These are phyloP conservation scores for Eospalax fontanierii DNA, from an alignment of 2,797 vertebrate genomes.

Conservation along the genomic window DNA sequence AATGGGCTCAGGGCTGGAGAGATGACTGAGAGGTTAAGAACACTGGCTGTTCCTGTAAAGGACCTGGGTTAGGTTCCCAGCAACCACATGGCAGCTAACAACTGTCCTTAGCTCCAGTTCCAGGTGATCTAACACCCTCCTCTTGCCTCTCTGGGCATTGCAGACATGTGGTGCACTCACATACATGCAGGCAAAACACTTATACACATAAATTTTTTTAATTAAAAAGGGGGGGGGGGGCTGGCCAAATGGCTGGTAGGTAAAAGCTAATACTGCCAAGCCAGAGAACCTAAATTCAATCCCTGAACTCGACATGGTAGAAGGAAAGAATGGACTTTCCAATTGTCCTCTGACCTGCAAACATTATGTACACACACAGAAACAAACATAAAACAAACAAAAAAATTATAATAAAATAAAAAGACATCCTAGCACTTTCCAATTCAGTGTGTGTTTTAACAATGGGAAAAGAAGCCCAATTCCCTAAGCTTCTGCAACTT, in stretches of 20 bases:
- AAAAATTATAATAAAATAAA: not conserved
- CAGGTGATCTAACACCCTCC: no score
- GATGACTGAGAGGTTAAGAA: no score
- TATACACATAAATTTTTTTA: not conserved
- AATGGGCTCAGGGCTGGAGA: no score
- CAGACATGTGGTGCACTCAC: not conserved
- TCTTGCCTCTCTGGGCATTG: not conserved
- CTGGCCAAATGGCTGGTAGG: not conserved
- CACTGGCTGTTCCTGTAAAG: no score
- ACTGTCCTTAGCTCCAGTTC: no score
- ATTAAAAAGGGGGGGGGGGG: no score
- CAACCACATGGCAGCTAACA: no score
- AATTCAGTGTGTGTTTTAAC: not conserved
- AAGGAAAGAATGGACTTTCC: not conserved
- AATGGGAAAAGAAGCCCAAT: not conserved
- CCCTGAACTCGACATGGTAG: not conserved
- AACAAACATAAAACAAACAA: not conserved
- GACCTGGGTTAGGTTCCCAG: no score
- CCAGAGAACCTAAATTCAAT: not conserved
- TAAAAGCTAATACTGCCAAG: not conserved
- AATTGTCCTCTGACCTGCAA: not conserved
- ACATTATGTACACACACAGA: not conserved
- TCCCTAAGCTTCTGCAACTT: constrained; percentile 12
- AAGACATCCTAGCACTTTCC: not conserved
- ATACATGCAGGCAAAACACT: not conserved